Conservation (phyloP, 2,888 invertebrate species). For the Plebejus argus region DNA sequence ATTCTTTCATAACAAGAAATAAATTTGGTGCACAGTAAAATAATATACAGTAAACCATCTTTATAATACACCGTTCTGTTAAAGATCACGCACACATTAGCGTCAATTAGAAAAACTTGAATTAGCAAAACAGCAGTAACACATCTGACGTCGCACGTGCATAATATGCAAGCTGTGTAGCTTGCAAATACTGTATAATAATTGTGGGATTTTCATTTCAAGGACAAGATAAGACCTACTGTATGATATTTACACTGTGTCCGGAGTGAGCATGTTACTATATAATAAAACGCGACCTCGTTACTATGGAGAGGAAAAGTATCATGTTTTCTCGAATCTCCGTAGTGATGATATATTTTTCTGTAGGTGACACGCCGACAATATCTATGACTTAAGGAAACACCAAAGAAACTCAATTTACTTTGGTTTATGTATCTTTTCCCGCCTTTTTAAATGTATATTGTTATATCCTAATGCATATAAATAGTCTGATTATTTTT, state of each 20-base stretch:
- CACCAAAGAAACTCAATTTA: slow-evolving; percentile 28
- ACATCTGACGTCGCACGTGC: too few relatives aligned
- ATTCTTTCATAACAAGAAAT: slow-evolving; percentile 27
- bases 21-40: background rate
- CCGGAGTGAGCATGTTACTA: background rate
- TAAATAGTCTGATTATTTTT: background rate
- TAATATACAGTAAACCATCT: background rate
- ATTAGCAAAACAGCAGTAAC: background rate
- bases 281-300: slow-evolving; percentile 17
- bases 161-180: background rate
- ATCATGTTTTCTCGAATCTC: slow-evolving; percentile 26
- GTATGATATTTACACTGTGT: background rate
- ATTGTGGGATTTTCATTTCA: background rate
- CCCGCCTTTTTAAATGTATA: background rate
- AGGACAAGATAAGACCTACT: background rate
- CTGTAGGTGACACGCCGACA: slow-evolving; percentile 12
- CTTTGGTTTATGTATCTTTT: slow-evolving; percentile 20
- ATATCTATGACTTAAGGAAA: slow-evolving; percentile 21
- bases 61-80: too few relatives aligned
- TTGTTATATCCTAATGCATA: slow-evolving; percentile 10
- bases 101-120: background rate
- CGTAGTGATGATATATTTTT: slow-evolving; percentile 23
- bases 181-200: too few relatives aligned
- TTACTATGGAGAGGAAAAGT: slow-evolving; percentile 22
- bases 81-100: too few relatives aligned